Percentiles rank a stretch among this genome's conserved stretches.
These are phyloP conservation scores for Schlechtendalia chinensis DNA, from an alignment of 1,140 invertebrate genomes.

Conservation along the genomic window DNA sequence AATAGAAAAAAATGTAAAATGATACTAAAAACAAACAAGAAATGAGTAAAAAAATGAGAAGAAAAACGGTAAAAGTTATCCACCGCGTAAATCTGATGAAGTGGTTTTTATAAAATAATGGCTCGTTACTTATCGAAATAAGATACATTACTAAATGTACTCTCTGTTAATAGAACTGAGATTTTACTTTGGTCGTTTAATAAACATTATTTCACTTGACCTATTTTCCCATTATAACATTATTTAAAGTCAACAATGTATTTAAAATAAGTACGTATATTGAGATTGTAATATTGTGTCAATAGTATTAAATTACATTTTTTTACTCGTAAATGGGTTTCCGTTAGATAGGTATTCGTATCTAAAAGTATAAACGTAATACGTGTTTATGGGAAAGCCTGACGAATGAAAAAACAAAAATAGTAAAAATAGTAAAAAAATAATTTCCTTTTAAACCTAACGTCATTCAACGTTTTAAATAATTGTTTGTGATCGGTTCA, in stretches of 20 bases:
- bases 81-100: conserved; percentile 2
- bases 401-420: no score
- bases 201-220: conserved; percentile 24
- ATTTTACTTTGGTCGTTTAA: neutral
- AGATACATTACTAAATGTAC: neutral
- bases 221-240: neutral
- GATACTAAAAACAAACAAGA: neutral
- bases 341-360: neutral
- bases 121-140: conserved; percentile 25
- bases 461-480: no score
- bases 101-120: conserved; percentile 27
- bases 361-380: neutral
- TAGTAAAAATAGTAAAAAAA: no score
- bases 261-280: neutral
- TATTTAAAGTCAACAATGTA: neutral
- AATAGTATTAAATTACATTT: conserved; percentile 22
- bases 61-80: neutral
- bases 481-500: no score
- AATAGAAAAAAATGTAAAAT: neutral
- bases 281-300: neutral
- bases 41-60: neutral
- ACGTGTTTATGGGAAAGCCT: no score
- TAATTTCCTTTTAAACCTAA: no score
- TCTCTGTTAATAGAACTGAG: neutral
- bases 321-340: neutral